phyloP scores from a whole-genome alignment of 2,797 vertebrate species.

The Mormyrus proboscirostris region DNA sequence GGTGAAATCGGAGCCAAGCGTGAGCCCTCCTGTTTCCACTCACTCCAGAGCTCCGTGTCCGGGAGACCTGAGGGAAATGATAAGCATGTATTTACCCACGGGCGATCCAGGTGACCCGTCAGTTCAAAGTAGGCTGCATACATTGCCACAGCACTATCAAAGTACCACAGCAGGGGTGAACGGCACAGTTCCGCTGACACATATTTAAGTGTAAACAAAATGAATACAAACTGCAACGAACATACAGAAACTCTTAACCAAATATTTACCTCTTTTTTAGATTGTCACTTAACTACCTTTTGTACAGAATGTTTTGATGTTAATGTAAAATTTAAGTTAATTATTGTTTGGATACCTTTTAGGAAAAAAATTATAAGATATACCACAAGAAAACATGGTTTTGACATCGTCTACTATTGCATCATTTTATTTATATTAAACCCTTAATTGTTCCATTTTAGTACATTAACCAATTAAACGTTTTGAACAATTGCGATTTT shows the following conservation, averaged over 20 bases:
- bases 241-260: slow-evolving; percentile 62
- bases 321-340: slow-evolving; percentile 73
- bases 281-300: slow-evolving; percentile 71
- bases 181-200: slow-evolving; percentile 91
- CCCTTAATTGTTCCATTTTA: slow-evolving; percentile 48
- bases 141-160: slow-evolving; percentile 92
- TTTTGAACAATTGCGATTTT: slow-evolving; percentile 37
- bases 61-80: slow-evolving; percentile 97
- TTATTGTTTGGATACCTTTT: slow-evolving; percentile 60
- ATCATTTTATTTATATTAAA: slow-evolving; percentile 68
- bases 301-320: slow-evolving; percentile 82
- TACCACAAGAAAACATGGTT: slow-evolving; percentile 55
- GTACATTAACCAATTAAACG: slow-evolving; percentile 62
- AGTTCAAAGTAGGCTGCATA: slow-evolving; percentile 86
- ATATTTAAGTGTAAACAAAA: slow-evolving; percentile 60
- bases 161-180: slow-evolving; percentile 85
- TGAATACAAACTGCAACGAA: slow-evolving; percentile 55
- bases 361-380: slow-evolving; percentile 55
- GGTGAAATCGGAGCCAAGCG: slow-evolving; percentile 90
- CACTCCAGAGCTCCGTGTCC: slow-evolving; percentile 88
- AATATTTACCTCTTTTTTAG: slow-evolving; percentile 77
- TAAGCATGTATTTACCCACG: slow-evolving; percentile 91
- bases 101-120: slow-evolving; percentile 80
- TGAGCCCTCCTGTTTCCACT: slow-evolving; percentile 84
- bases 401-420: slow-evolving; percentile 71